Percentiles rank a stretch among this genome's conserved stretches.
These are phyloP conservation scores for Holothuria leucospilota DNA, from an alignment of 53 echinoderm and acorn worm genomes.

Conservation along the genomic window DNA sequence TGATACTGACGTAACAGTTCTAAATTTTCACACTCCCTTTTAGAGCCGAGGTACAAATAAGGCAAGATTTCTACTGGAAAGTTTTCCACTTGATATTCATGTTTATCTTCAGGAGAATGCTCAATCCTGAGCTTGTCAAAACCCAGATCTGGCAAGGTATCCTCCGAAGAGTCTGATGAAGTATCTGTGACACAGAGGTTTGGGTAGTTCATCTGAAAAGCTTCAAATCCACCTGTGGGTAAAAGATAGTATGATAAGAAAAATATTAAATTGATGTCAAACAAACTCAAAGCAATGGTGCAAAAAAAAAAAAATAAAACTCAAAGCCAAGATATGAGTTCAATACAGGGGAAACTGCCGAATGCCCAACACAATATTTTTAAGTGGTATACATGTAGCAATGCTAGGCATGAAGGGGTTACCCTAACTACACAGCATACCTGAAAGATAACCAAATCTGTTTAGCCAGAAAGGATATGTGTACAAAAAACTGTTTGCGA, in stretches of 20 bases:
- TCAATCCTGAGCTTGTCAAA: conserved; percentile 91
- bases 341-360: too few species aligned
- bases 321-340: too few species aligned
- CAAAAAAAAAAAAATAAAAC: too few species aligned
- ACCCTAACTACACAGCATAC: too few species aligned
- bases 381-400: too few species aligned
- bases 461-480: too few species aligned
- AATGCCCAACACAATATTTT: too few species aligned
- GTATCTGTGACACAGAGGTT: conserved; percentile 71
- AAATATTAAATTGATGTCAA: too few species aligned
- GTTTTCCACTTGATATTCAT: conserved; percentile 92
- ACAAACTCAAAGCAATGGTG: too few species aligned
- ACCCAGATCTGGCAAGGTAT: conserved; percentile 78
- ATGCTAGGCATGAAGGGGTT: too few species aligned
- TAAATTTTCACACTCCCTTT: conserved; percentile 89
- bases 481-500: too few species aligned
- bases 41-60: conserved; percentile 89
- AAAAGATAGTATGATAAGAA: background rate
- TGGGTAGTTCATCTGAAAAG: conserved; percentile 75
- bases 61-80: conserved; percentile 96
- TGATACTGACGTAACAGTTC: conserved; percentile 82
- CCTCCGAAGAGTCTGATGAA: conserved; percentile 69
- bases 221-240: conserved; percentile 82
- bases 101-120: conserved; percentile 66
- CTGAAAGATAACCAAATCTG: too few species aligned